Percentiles rank a stretch among this genome's conserved stretches.
These are phyloP conservation scores for Apostichopus leukothele DNA, from an alignment of 53 echinoderm and acorn worm species.

Conservation along the genomic window DNA sequence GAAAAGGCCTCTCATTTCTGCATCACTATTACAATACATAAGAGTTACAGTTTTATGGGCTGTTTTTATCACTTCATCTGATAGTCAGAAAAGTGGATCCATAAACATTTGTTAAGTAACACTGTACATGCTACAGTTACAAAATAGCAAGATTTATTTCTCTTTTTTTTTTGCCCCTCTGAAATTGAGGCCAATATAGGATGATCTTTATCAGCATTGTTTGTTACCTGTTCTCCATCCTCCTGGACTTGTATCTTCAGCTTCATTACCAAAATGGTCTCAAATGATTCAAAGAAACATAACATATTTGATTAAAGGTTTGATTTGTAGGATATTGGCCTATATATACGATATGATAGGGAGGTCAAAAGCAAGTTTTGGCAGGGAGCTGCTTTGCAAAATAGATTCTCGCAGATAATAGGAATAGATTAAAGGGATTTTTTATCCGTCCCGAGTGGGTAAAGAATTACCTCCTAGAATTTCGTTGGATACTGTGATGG, in stretches of 20 bases:
- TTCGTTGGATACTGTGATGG: background rate
- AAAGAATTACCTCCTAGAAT: background rate
- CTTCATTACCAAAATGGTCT: background rate
- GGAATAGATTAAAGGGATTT: background rate
- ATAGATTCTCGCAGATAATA: slow-evolving; percentile 11
- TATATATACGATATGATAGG: background rate
- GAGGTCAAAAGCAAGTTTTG: background rate
- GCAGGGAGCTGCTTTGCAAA: background rate
- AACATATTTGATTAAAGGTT: background rate
- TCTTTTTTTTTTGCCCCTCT: too few relatives aligned
- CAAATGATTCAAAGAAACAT: background rate
- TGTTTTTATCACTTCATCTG: too few relatives aligned
- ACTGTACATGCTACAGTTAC: too few relatives aligned
- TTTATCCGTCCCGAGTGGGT: slow-evolving; percentile 15
- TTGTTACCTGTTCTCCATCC: too few relatives aligned
- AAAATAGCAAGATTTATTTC: too few relatives aligned
- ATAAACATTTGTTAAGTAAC: too few relatives aligned
- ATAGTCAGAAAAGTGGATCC: too few relatives aligned
- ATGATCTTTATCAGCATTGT: too few relatives aligned
- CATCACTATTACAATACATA: too few relatives aligned
- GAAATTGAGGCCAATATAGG: too few relatives aligned
- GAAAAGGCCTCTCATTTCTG: too few relatives aligned
- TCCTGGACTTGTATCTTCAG: background rate
- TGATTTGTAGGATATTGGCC: slow-evolving; percentile 17
- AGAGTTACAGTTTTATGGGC: too few relatives aligned